phyloP scores from a whole-genome alignment of 2,797 vertebrate genomes.

The Trematomus bernacchii region DNA sequence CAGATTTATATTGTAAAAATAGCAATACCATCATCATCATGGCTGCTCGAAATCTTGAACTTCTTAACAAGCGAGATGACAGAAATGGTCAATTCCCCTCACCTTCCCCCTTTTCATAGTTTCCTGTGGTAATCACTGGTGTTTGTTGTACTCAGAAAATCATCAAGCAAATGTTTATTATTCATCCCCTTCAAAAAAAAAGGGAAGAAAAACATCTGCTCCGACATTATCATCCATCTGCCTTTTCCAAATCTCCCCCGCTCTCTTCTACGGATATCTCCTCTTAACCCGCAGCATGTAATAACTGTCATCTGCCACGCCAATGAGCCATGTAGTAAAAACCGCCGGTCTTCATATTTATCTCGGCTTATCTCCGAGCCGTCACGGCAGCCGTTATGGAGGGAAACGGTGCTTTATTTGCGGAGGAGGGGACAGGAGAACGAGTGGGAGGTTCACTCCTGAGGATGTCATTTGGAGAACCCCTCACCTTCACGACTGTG shows the following conservation, averaged over 20 bases:
- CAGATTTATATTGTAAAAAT: constrained; percentile 5
- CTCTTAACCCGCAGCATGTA: constrained; percentile 64
- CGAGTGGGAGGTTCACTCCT: constrained; percentile 43
- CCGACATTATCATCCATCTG: constrained; percentile 71
- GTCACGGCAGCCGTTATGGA: constrained; percentile 55
- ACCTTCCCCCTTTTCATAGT: constrained; percentile 14
- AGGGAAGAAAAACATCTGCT: constrained; percentile 62
- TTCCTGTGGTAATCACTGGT: constrained; percentile 25
- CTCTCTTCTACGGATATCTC: constrained; percentile 36
- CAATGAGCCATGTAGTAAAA: constrained; percentile 75
- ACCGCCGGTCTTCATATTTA: constrained; percentile 70
- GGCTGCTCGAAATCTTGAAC: background rate
- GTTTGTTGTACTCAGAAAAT: constrained; percentile 45
- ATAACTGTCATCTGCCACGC: constrained; percentile 75
- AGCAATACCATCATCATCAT: constrained; percentile 6
- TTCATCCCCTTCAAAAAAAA: constrained; percentile 35
- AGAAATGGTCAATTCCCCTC: constrained; percentile 23
- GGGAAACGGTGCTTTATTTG: constrained; percentile 59
- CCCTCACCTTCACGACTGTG: constrained; percentile 50
- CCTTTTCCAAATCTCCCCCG: constrained; percentile 41
- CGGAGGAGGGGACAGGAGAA: constrained; percentile 32
- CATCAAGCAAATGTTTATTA: constrained; percentile 66
- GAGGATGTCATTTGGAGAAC: constrained; percentile 57
- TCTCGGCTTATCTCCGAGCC: constrained; percentile 66
- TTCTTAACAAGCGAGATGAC: constrained; percentile 39